Base-by-base conservation (phyloP, 2,113 vertebrate species). In the Gobius niger region DNA sequence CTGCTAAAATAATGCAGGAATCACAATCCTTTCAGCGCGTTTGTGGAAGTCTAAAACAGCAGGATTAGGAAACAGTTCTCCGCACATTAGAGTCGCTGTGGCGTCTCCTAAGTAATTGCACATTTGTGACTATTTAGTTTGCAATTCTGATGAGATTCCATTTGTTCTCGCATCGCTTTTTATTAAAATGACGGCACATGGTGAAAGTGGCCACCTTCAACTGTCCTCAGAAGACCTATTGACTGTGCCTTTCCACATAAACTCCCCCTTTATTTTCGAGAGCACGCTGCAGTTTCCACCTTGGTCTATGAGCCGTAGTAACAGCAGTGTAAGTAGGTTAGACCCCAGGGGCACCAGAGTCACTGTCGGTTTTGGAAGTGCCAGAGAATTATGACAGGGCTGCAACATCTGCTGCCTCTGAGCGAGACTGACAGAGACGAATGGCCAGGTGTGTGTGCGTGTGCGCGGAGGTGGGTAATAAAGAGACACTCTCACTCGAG, bases 331-430 rank as follows among this genome's bases (percentile, higher is more conserved):
- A 85, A 85, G 81, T 85, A 87, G 85, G 87, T 91, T 89, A 88
- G 78, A 89, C 80, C 89, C 63, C 82, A 69, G 83, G 86, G 79
- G 82, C 81, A 78, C 67, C 2, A 19, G 60, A 86, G 81, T 87
- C 80, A 83, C 68, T 76, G 82, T 87, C 83, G 82, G 83, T 78
- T 83, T 85, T 89, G 77, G 84, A 91, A 90, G 82, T 85, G 85
- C 81, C 87, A 86, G 78, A 86, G 86, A 93, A 90, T 92, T 90
- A 91, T 90, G 86, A 90, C 81, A 79, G 85, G 81, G 83, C 78
- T 85, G 81, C 82, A 92, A 90, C 92, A 92, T 91, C 90, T 92
- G 90, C 87, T 85, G 85, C 87, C 83, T 69, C 63, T 73, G 80
- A 81, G 77, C 79, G 74, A 81, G 79, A 79, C 72, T 77, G 89